These are phyloP conservation scores for Oenanthe melanoleuca DNA, from an alignment of 2,113 vertebrate species.

Conservation along the genomic window DNA sequence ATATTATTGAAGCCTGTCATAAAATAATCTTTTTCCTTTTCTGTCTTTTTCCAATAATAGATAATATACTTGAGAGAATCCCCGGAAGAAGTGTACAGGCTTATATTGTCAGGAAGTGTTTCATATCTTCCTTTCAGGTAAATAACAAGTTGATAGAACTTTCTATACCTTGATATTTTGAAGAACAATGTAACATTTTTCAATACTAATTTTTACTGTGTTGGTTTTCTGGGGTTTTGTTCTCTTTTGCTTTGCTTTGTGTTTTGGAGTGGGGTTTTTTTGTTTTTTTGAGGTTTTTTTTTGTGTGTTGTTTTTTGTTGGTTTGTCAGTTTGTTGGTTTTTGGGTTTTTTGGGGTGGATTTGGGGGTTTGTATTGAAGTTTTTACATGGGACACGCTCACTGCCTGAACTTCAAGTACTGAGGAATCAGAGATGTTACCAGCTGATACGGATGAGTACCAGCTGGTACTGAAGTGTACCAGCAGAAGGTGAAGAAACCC, in stretches of 20 bases:
- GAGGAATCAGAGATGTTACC: not conserved
- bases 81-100: constrained; percentile 88
- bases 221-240: not conserved
- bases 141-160: constrained; percentile 9
- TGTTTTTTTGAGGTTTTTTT: not conserved
- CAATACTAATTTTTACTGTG: too few species aligned
- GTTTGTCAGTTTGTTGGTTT: too few species aligned
- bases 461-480: not conserved
- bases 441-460: not conserved
- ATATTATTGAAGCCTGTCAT: not conserved
- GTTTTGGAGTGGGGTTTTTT: not conserved
- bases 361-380: not conserved
- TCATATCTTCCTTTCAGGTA: constrained; percentile 94
- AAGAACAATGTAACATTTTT: not conserved
- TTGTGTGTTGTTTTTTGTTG: not conserved
- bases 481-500: not conserved
- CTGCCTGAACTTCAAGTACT: not conserved
- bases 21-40: not conserved
- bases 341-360: too few species aligned
- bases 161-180: not conserved
- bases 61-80: constrained; percentile 90
- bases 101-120: constrained; percentile 82
- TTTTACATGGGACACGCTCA: not conserved
- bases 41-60: constrained; percentile 72
- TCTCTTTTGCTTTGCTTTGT: not conserved